Conservation (phyloP, 2,797 vertebrate genomes). For the Pitangus sulphuratus region DNA sequence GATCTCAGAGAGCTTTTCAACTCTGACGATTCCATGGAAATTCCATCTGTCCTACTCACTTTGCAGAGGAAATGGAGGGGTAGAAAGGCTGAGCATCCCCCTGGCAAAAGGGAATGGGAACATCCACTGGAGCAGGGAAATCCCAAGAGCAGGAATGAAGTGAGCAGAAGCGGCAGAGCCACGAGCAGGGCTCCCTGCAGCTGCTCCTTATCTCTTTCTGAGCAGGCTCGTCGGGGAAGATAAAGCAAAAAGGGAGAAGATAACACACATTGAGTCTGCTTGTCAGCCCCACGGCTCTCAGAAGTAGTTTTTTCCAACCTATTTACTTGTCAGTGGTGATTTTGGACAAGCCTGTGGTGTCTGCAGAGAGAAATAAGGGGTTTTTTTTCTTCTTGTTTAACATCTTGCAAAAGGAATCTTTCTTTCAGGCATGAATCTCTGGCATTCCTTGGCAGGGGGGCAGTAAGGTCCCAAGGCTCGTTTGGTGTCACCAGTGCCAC, state of each 20-base stretch:
- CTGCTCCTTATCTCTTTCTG: neutral
- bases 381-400: neutral
- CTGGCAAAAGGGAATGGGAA: neutral
- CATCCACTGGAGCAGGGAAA: neutral
- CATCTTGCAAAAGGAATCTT: neutral
- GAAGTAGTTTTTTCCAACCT: neutral
- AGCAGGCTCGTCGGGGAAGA: neutral
- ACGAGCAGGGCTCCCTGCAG: fast-evolving
- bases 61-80: neutral
- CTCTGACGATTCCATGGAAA: neutral
- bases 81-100: neutral
- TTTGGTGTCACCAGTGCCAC: neutral
- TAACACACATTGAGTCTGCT: neutral
- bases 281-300: neutral
- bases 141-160: neutral
- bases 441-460: fast-evolving
- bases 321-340: neutral
- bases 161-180: neutral
- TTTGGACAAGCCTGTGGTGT: neutral
- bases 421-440: neutral
- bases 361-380: neutral
- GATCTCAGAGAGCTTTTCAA: neutral
- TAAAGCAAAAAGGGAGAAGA: neutral
- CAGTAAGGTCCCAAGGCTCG: neutral
- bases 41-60: fast-evolving